phyloP scores from a whole-genome alignment of 2,113 vertebrate species.

The Peromyscus polionotus region DNA sequence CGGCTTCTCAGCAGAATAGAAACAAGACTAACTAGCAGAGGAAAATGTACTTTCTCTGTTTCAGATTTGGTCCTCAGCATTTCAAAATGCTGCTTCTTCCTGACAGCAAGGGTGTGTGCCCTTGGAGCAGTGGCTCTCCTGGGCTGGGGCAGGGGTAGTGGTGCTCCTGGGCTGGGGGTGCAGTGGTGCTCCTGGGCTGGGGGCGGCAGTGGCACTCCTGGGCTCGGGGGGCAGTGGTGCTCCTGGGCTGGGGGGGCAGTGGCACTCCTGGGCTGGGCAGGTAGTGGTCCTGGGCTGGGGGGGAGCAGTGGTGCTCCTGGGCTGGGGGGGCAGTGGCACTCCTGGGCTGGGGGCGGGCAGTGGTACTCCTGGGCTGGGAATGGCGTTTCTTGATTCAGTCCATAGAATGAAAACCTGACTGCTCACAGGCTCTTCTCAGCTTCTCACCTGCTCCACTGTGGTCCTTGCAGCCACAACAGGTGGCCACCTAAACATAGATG shows the following conservation, averaged over 20 bases:
- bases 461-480: neutral
- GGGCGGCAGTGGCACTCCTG: too few species aligned
- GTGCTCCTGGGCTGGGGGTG: neutral
- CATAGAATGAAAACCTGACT: neutral
- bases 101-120: constrained; percentile 25
- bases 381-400: too few species aligned
- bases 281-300: too few species aligned
- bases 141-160: neutral
- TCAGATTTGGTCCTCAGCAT: neutral
- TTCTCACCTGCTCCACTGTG: neutral
- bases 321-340: too few species aligned
- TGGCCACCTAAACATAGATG: neutral
- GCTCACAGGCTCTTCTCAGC: neutral
- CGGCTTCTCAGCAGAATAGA: neutral
- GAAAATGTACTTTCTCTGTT: constrained; percentile 27
- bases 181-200: neutral
- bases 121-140: neutral
- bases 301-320: too few species aligned
- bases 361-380: too few species aligned
- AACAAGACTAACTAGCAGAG: neutral
- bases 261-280: too few species aligned
- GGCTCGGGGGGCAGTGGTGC: too few species aligned
- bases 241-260: too few species aligned
- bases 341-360: too few species aligned
- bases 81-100: constrained; percentile 38